These are phyloP conservation scores for Liodrosophila aerea DNA, from an alignment of 2,888 invertebrate genomes.

Conservation along the genomic window DNA sequence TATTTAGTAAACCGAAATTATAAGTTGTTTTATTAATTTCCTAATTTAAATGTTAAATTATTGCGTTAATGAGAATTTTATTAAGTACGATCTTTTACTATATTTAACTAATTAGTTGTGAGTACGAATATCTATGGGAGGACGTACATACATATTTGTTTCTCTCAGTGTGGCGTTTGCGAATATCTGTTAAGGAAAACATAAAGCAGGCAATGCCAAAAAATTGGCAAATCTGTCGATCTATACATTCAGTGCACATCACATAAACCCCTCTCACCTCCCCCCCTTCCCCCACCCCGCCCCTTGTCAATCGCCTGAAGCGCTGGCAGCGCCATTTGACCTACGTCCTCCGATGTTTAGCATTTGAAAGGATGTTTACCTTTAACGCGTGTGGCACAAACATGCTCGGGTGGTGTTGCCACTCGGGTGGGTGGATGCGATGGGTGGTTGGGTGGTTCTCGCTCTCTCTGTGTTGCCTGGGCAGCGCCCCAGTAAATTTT, in stretches of 20 bases:
- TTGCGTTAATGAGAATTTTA: too few relatives aligned
- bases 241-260: slow-evolving; percentile 8
- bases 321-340: slow-evolving; percentile 60
- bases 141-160: too few relatives aligned
- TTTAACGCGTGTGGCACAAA: slow-evolving; percentile 70
- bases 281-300: background rate
- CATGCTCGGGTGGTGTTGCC: slow-evolving; percentile 18
- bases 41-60: too few relatives aligned
- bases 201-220: slow-evolving; percentile 1
- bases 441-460: slow-evolving; percentile 18
- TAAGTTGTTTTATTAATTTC: too few relatives aligned
- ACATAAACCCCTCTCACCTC: background rate
- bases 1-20: too few relatives aligned
- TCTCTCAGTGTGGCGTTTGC: too few relatives aligned
- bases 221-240: slow-evolving; percentile 52
- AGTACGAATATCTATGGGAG: too few relatives aligned
- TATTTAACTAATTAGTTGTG: too few relatives aligned
- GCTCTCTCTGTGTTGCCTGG: slow-evolving; percentile 63
- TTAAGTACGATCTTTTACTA: too few relatives aligned
- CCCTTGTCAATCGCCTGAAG: slow-evolving; percentile 38
- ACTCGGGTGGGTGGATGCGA: slow-evolving; percentile 13
- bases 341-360: slow-evolving; percentile 52
- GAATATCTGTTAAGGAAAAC: background rate
- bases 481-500: slow-evolving; percentile 72
- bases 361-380: slow-evolving; percentile 79